Percentiles rank a stretch among this genome's conserved stretches.
Conservation (phyloP, 2,888 invertebrate genomes). For the Acleris literana region DNA sequence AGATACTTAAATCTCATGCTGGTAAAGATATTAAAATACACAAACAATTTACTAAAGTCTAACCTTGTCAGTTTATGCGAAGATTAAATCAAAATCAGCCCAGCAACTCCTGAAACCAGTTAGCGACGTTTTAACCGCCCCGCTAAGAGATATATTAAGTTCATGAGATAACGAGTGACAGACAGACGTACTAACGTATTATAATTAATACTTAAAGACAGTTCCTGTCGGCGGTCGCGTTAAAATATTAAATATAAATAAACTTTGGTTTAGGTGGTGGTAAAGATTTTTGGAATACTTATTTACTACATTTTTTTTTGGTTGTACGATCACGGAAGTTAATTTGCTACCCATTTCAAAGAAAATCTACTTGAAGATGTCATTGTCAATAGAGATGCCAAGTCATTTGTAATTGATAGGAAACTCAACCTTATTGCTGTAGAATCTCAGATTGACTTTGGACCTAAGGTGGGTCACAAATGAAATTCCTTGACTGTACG, state of each 20-base stretch:
- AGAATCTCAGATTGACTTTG: too few relatives aligned
- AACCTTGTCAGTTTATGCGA: too few relatives aligned
- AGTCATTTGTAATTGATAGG: too few relatives aligned
- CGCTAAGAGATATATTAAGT: slow-evolving; percentile 22
- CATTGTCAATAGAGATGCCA: too few relatives aligned
- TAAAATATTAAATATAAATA: slow-evolving; percentile 40
- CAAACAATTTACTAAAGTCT: background rate
- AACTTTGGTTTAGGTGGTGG: background rate
- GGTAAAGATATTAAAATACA: background rate
- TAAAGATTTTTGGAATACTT: background rate
- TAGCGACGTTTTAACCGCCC: slow-evolving; percentile 12
- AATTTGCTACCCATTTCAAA: too few relatives aligned
- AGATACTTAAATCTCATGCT: background rate
- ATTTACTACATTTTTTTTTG: too few relatives aligned
- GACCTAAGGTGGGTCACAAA: too few relatives aligned
- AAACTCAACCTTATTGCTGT: too few relatives aligned
- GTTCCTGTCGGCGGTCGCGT: slow-evolving; percentile 43
- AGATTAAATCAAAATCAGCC: background rate
- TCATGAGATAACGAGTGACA: slow-evolving; percentile 12
- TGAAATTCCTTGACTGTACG: too few relatives aligned
- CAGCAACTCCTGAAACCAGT: background rate
- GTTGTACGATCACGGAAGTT: too few relatives aligned
- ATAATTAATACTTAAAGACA: slow-evolving; percentile 36
- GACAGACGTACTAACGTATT: slow-evolving; percentile 10
- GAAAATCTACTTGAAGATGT: too few relatives aligned